phyloP scores from a whole-genome alignment of 1,140 invertebrate species.

The Rhyzopertha dominica region DNA sequence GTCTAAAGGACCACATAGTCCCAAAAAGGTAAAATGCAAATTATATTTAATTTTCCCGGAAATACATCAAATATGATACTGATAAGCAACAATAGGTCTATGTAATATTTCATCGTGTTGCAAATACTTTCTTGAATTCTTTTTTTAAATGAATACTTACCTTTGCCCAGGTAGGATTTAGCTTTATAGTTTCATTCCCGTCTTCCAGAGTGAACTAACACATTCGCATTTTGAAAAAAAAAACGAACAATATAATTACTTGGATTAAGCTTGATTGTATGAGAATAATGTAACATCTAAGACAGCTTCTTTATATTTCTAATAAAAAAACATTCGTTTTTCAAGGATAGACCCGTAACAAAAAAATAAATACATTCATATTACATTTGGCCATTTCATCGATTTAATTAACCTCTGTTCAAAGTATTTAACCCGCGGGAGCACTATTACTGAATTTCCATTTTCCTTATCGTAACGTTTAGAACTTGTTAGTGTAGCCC shows the following conservation, averaged over 20 bases:
- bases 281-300: conserved; percentile 72
- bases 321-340: no score
- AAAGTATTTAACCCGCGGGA: no score
- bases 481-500: no score
- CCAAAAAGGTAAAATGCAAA: conserved; percentile 61
- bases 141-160: conserved; percentile 45
- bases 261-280: conserved; percentile 71
- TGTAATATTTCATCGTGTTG: not conserved
- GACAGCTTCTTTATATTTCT: conserved; percentile 71
- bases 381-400: no score
- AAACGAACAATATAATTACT: conserved; percentile 69
- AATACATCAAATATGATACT: conserved; percentile 62
- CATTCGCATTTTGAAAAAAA: conserved; percentile 72
- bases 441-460: no score
- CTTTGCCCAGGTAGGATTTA: conserved; percentile 77
- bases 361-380: no score
- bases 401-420: no score
- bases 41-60: conserved; percentile 73
- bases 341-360: no score
- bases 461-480: no score
- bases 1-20: conserved; percentile 62
- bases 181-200: conserved; percentile 66
- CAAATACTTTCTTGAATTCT: conserved; percentile 2
- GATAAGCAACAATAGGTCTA: not conserved
- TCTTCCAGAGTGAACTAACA: conserved; percentile 73